Percentiles rank a stretch among this genome's conserved stretches.
Conservation (phyloP, 2,888 invertebrate genomes). For the Rhaphigaster nebulosa region DNA sequence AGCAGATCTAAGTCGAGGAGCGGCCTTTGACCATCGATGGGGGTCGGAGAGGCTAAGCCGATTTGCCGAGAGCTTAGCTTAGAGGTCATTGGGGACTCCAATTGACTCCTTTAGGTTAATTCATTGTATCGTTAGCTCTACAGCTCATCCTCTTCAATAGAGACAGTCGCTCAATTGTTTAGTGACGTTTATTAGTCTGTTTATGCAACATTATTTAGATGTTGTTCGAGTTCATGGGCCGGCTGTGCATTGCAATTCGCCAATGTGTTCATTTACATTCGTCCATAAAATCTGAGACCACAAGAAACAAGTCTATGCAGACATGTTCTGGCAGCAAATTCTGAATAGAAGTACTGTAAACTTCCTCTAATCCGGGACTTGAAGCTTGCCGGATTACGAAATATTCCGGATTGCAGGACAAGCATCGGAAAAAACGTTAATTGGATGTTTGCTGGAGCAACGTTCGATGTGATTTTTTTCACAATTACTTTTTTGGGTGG, state of each 20-base stretch:
- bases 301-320: too few species aligned
- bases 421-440: too few species aligned
- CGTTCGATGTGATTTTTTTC: too few species aligned
- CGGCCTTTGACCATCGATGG: not conserved
- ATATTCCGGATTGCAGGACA: too few species aligned
- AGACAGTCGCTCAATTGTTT: not conserved
- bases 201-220: not conserved
- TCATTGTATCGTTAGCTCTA: not conserved
- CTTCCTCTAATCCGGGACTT: too few species aligned
- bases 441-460: too few species aligned
- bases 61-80: conserved; percentile 2
- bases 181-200: not conserved
- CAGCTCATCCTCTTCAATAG: not conserved
- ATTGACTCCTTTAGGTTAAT: not conserved
- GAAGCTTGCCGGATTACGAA: too few species aligned
- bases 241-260: not conserved
- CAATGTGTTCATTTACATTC: too few species aligned
- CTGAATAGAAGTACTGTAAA: too few species aligned
- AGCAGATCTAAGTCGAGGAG: not conserved
- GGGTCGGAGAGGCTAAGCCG: not conserved
- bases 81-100: not conserved
- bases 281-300: too few species aligned
- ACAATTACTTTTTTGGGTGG: too few species aligned
- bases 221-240: not conserved
- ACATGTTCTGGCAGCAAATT: too few species aligned